phyloP scores from a whole-genome alignment of 2,888 invertebrate genomes.

The Ochropleura plecta region DNA sequence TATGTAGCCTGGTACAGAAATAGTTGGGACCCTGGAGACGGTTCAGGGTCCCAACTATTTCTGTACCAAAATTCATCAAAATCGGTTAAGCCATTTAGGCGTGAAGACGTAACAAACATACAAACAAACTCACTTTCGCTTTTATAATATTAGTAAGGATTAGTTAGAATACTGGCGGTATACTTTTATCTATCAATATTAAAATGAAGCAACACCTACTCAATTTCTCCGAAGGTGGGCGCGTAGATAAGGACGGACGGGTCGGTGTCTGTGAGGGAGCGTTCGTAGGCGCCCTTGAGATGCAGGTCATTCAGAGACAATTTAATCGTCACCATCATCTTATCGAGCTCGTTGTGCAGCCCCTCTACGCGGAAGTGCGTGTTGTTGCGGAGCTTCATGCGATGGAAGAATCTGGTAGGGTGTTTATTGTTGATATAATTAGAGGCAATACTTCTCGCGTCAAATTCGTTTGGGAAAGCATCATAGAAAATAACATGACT shows the following conservation, averaged over 20 bases:
- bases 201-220: slow-evolving; percentile 71
- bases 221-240: slow-evolving; percentile 78
- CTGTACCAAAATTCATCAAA: too few relatives aligned
- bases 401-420: slow-evolving; percentile 80
- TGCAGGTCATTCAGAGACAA: slow-evolving; percentile 80
- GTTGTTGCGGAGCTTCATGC: slow-evolving; percentile 83
- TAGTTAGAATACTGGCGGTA: neutral
- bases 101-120: too few relatives aligned
- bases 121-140: too few relatives aligned
- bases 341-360: slow-evolving; percentile 73
- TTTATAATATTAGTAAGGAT: neutral
- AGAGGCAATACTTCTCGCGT: neutral
- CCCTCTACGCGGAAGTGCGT: slow-evolving; percentile 76
- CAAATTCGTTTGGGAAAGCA: too few relatives aligned
- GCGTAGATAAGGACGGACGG: slow-evolving; percentile 73
- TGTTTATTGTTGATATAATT: neutral
- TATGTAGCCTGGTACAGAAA: too few relatives aligned
- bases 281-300: slow-evolving; percentile 80
- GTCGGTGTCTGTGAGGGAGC: slow-evolving; percentile 68
- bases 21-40: too few relatives aligned
- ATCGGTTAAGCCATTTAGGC: too few relatives aligned
- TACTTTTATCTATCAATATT: neutral
- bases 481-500: too few relatives aligned
- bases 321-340: slow-evolving; percentile 71
- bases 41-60: too few relatives aligned